Evolutionary conservation across 1,140 invertebrate genomes (phyloP), one percentile per base, ranked within the genome.

Genomic region (Musca domestica): DNA sequence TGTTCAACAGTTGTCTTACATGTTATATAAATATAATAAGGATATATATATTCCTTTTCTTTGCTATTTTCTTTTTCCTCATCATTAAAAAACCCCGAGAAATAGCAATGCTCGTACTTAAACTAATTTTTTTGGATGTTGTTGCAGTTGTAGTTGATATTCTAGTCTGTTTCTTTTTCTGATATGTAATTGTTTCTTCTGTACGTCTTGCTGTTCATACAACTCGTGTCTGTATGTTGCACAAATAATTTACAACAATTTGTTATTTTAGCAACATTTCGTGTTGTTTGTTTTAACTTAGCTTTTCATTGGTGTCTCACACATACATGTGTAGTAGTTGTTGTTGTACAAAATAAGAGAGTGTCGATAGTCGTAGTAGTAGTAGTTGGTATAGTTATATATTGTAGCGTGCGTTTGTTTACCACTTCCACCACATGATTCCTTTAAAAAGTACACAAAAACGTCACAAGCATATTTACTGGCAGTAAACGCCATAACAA

Each of bases 401-500:
- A 10, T 23, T 54, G 52, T 25, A n/a, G n/a, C 23, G 22, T 25
- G 3, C 23, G 19, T 17, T 52, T n/a, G n/a, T 58, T 61, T 61
- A 61, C 56, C 56, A 61, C 17, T 61, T 61, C 56, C 56, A 61
- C 56, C 56, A 61, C 9, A 61, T 27, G 30, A 61, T 61, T 61
- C 56, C 56, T 61, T 61, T 61, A 61, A 61, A 61, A 61, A 61
- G 56, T 61, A 61, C 56, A 61, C 56, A 61, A 61, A 61, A 61
- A 61, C 56, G 56, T 61, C 56, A 61, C 56, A 74, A 80, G 71
- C 72, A 80, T 72, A 73, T 80, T 79, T 72, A 79, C 74, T 77
- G 76, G 77, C 75, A 79, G 74, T 72, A 80, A 76, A 73, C 75
- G 74, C 34, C 34, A 48, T 71, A 76, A 74, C 68, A 77, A 73